These are phyloP conservation scores for Cynodonichthys magdalenae DNA, from an alignment of 2,797 vertebrate species.

Conservation along the genomic window DNA sequence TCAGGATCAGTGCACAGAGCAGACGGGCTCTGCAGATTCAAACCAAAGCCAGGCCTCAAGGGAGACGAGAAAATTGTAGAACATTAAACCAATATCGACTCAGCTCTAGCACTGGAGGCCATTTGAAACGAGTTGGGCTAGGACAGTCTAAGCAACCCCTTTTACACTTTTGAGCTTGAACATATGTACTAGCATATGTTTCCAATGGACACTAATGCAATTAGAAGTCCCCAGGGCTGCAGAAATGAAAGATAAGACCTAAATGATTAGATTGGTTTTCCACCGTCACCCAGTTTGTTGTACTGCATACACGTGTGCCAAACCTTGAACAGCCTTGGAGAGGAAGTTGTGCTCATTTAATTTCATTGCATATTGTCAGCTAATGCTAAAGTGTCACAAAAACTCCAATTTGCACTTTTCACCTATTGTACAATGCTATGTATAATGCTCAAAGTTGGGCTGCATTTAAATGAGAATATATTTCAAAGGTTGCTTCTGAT, in stretches of 20 bases:
- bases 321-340: conserved; percentile 29
- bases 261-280: conserved; percentile 58
- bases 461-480: conserved; percentile 14
- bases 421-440: neutral
- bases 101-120: conserved; percentile 31
- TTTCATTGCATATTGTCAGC: conserved; percentile 28
- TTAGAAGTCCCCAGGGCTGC: conserved; percentile 37
- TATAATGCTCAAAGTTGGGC: conserved; percentile 21
- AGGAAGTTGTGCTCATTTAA: conserved; percentile 30
- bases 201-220: conserved; percentile 55
- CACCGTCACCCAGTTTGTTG: conserved; percentile 31
- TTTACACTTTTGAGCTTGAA: conserved; percentile 25
- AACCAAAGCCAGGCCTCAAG: conserved; percentile 35
- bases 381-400: conserved; percentile 31
- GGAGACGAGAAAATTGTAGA: conserved; percentile 31
- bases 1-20: conserved; percentile 17
- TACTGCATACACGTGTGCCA: conserved; percentile 20
- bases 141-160: conserved; percentile 25
- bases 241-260: conserved; percentile 53
- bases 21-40: conserved; percentile 29
- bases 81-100: conserved; percentile 51
- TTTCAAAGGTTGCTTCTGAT: conserved; percentile 4
- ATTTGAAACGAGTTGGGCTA: conserved; percentile 33
- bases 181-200: conserved; percentile 62
- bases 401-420: conserved; percentile 30